Conservation (phyloP, 2,113 vertebrate species). For the Toxotes chatareus region DNA sequence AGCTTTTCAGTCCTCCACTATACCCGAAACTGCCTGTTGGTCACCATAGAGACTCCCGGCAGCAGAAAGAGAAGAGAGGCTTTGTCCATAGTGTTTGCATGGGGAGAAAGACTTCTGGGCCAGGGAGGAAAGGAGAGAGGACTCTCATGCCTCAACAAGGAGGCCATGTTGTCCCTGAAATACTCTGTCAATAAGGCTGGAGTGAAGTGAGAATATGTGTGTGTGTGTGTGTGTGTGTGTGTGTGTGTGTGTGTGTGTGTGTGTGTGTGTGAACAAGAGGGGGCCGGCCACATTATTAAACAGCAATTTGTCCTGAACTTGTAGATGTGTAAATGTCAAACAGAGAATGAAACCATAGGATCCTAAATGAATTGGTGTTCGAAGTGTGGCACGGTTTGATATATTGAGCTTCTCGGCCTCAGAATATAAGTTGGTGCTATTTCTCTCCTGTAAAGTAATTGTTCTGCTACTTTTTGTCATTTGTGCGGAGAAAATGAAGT, state of each 20-base stretch:
- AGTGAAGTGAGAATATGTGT: background rate
- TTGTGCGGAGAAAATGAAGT: background rate
- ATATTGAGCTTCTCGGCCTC: background rate
- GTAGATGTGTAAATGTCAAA: slow-evolving; percentile 45
- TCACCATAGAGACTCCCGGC: slow-evolving; percentile 68
- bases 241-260: slow-evolving; percentile 2
- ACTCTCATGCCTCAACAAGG: slow-evolving; percentile 66
- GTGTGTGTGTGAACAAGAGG: background rate
- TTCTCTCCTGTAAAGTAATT: background rate
- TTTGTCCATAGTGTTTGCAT: slow-evolving; percentile 72
- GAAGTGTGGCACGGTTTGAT: background rate
- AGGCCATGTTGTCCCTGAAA: slow-evolving; percentile 67
- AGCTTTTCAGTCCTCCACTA: slow-evolving; percentile 24
- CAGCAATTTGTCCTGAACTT: slow-evolving; percentile 27
- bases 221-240: background rate
- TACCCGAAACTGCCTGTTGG: slow-evolving; percentile 35
- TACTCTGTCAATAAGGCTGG: slow-evolving; percentile 20
- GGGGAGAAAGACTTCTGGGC: slow-evolving; percentile 51
- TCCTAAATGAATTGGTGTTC: background rate
- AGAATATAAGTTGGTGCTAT: background rate
- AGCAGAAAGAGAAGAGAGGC: slow-evolving; percentile 70
- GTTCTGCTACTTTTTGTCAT: background rate
- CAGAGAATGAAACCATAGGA: background rate
- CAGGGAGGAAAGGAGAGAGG: slow-evolving; percentile 59
- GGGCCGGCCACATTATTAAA: slow-evolving; percentile 22